Evolutionary conservation across 2,797 vertebrate genomes (phyloP).

Genomic region (Xerus rutilus): DNA sequence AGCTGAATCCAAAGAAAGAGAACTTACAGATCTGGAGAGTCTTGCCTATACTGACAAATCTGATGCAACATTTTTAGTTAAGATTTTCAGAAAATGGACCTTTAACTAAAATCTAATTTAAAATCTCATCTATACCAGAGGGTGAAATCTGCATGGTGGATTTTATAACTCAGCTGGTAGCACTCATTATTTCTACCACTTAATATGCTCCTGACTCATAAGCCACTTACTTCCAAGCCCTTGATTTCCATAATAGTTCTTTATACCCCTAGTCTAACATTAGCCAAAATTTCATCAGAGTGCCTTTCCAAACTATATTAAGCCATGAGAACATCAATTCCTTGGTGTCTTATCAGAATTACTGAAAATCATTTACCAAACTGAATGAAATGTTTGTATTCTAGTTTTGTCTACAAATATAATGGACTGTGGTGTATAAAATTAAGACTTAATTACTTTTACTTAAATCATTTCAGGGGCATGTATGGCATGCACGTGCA

Average conservation of each 20-base stretch:
- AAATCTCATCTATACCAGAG: conserved; percentile 64
- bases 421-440: background rate
- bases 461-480: background rate
- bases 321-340: conserved; percentile 31
- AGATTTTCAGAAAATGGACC: conserved; percentile 62
- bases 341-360: conserved; percentile 44
- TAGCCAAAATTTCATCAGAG: conserved; percentile 21
- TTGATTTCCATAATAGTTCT: conserved; percentile 60
- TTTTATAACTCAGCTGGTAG: conserved; percentile 67
- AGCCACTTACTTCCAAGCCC: conserved; percentile 50
- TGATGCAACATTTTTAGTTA: conserved; percentile 48
- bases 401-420: background rate
- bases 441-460: background rate
- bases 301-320: conserved; percentile 47
- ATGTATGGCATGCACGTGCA: background rate
- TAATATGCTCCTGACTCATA: conserved; percentile 74
- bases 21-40: background rate
- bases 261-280: background rate
- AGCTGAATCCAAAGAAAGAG: background rate
- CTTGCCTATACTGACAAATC: conserved; percentile 4
- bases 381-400: conserved; percentile 28
- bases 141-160: conserved; percentile 42
- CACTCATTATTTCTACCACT: conserved; percentile 72
- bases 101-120: conserved; percentile 71
- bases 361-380: conserved; percentile 32